A percentile compares a stretch with the other conserved stretches of the same genome.
These are phyloP conservation scores for Monochamus alternatus DNA, from an alignment of 2,888 invertebrate species.

Conservation along the genomic window DNA sequence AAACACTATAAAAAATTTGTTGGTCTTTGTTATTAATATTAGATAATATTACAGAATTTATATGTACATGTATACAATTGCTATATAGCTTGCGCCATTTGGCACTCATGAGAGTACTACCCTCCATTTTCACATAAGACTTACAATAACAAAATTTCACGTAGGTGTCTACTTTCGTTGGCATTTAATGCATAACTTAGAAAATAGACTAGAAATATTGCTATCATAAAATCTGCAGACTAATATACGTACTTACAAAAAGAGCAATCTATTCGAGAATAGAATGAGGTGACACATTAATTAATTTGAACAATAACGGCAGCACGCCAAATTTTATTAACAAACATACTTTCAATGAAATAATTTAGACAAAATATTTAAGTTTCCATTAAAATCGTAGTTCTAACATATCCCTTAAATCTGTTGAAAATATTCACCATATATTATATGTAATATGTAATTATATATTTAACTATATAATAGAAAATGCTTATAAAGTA, in stretches of 20 bases:
- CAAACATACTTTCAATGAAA: background rate
- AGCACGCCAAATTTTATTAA: background rate
- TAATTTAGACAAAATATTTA: background rate
- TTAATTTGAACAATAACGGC: background rate
- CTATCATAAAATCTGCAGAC: slow-evolving; percentile 57
- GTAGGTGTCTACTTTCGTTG: slow-evolving; percentile 16
- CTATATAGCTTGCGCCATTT: slow-evolving; percentile 65
- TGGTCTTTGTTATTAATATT: slow-evolving; percentile 68
- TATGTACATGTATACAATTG: slow-evolving; percentile 69
- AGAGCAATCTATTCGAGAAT: slow-evolving; percentile 47
- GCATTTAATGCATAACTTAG: slow-evolving; percentile 48
- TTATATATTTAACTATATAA: background rate
- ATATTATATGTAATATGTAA: background rate
- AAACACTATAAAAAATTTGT: slow-evolving; percentile 56
- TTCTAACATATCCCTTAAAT: background rate
- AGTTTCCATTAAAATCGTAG: background rate
- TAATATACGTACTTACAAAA: slow-evolving; percentile 58
- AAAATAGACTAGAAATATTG: slow-evolving; percentile 42
- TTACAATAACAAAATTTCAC: slow-evolving; percentile 45
- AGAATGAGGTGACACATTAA: background rate
- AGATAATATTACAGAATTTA: slow-evolving; percentile 68
- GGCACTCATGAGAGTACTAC: slow-evolving; percentile 65
- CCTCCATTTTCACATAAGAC: slow-evolving; percentile 48
- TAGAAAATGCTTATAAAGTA: no score
- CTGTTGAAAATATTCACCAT: background rate